Conservation (phyloP, 1,140 invertebrate species). For the Tachypleus tridentatus region DNA sequence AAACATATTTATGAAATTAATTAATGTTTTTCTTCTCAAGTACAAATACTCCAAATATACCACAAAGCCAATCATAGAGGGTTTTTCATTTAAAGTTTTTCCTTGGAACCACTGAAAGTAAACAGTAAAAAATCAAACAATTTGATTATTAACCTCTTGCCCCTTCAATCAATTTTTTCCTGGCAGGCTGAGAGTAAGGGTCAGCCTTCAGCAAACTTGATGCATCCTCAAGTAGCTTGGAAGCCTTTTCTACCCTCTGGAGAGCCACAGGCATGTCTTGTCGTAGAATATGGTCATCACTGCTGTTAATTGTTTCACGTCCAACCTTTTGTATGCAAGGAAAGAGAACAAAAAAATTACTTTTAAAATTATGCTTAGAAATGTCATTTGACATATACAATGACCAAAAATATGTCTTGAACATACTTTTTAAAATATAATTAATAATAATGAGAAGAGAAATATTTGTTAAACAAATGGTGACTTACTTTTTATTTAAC, state of each 20-base stretch:
- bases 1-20: too few species aligned
- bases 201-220: constrained; percentile 88
- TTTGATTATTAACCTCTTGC: constrained; percentile 45
- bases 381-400: too few species aligned
- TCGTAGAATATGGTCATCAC: constrained; percentile 86
- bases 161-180: constrained; percentile 86
- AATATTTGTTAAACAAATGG: too few species aligned
- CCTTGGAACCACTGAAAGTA: too few species aligned
- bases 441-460: background rate
- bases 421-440: background rate
- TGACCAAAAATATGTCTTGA: too few species aligned
- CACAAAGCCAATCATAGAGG: background rate
- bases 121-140: too few species aligned
- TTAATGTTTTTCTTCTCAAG: too few species aligned
- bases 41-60: background rate
- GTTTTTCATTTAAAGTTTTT: background rate
- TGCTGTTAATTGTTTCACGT: constrained; percentile 92
- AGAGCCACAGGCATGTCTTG: constrained; percentile 96
- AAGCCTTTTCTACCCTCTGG: constrained; percentile 81
- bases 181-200: constrained; percentile 86
- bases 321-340: constrained; percentile 56
- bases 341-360: background rate
- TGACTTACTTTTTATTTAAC: too few species aligned
- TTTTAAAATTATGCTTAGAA: too few species aligned
- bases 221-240: constrained; percentile 86